phyloP scores from a whole-genome alignment of 2,113 vertebrate species.

The Cnemophilus loriae region DNA sequence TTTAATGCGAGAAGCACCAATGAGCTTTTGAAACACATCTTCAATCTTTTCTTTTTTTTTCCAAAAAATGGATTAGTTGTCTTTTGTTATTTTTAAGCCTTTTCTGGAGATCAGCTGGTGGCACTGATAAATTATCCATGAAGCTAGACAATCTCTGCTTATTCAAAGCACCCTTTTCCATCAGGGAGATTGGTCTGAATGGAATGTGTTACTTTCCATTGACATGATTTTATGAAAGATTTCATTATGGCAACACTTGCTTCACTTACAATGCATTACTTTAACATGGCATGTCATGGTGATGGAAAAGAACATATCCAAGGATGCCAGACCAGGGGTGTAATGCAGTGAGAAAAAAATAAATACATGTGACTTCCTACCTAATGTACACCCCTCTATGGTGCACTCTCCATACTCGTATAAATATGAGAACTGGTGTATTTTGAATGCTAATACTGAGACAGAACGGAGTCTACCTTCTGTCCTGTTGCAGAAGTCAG shows the following conservation, averaged over 20 bases:
- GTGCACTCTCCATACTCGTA: background rate
- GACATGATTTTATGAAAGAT: constrained; percentile 32
- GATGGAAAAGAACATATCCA: background rate
- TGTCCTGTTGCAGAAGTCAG: background rate
- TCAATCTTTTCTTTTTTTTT: background rate
- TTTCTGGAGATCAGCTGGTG: constrained; percentile 57
- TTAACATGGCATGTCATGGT: background rate
- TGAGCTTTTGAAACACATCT: constrained; percentile 26
- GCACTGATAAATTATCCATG: constrained; percentile 61
- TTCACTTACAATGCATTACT: background rate
- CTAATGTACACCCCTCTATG: accelerated
- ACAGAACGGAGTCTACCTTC: background rate
- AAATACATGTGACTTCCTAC: background rate
- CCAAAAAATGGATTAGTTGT: constrained; percentile 26
- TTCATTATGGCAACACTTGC: background rate
- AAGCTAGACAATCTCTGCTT: constrained; percentile 45
- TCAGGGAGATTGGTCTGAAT: constrained; percentile 40
- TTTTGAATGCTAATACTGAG: background rate
- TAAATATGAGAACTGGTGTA: background rate
- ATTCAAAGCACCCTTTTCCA: constrained; percentile 34
- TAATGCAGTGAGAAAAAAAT: background rate
- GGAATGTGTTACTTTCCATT: constrained; percentile 12
- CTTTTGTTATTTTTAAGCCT: constrained; percentile 53
- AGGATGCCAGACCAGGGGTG: background rate
- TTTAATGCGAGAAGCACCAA: constrained; percentile 5